These are phyloP conservation scores for Cephus cinctus DNA, from an alignment of 1,140 invertebrate species.

Conservation along the genomic window DNA sequence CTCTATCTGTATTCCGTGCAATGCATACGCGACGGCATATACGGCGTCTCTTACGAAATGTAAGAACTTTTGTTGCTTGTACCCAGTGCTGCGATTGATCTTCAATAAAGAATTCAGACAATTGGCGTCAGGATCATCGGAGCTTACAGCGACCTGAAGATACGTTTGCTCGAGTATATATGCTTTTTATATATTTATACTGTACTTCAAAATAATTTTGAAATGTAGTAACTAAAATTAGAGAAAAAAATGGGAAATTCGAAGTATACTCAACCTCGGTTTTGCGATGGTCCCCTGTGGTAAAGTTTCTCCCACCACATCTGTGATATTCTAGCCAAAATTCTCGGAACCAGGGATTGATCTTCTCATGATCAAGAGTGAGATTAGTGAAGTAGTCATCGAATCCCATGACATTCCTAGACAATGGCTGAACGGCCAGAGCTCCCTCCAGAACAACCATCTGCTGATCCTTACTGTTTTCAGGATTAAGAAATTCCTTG, in stretches of 20 bases:
- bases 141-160: no score
- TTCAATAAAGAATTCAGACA: constrained; percentile 8
- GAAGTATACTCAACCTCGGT: no score
- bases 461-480: constrained; percentile 15
- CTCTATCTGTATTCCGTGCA: constrained; percentile 52
- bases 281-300: not conserved
- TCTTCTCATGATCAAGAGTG: constrained; percentile 32
- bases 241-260: no score
- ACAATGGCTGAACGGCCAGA: constrained; percentile 59
- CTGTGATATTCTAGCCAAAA: constrained; percentile 65
- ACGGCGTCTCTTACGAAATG: constrained; percentile 62
- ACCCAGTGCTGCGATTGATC: constrained; percentile 30
- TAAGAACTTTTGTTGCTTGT: constrained; percentile 53
- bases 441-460: constrained; percentile 56
- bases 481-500: constrained; percentile 25
- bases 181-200: not conserved
- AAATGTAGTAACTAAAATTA: no score
- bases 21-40: constrained; percentile 59
- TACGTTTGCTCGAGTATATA: not conserved
- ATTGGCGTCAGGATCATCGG: not conserved
- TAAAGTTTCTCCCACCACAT: constrained; percentile 30
- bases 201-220: no score
- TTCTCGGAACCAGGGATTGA: constrained; percentile 65
- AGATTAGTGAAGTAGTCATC: constrained; percentile 58
- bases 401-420: constrained; percentile 52